Evolutionary conservation across 2,797 vertebrate species (phyloP).

Genomic region (Avahi laniger): DNA sequence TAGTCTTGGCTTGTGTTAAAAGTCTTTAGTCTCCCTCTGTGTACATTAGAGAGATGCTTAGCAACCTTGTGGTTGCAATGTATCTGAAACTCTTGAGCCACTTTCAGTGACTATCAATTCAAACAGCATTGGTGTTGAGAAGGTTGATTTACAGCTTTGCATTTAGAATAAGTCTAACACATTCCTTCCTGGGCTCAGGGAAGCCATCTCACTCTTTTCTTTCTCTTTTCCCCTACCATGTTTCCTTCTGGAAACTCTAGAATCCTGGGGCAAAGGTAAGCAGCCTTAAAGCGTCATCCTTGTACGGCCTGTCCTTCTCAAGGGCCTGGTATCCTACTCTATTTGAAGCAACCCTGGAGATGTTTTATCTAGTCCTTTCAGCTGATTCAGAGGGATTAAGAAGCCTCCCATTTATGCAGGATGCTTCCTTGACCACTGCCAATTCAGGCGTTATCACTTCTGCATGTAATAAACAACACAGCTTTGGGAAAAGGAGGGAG

Average conservation of each 20-base stretch:
- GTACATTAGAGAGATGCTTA: constrained; percentile 70
- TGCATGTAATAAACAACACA: background rate
- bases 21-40: constrained; percentile 62
- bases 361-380: background rate
- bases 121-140: constrained; percentile 26
- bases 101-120: constrained; percentile 63
- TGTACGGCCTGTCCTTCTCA: background rate
- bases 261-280: background rate
- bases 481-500: background rate
- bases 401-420: background rate
- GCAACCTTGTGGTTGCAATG: constrained; percentile 66
- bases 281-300: background rate
- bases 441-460: background rate
- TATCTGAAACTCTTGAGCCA: constrained; percentile 51
- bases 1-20: constrained; percentile 49
- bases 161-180: constrained; percentile 3
- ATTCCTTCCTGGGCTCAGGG: background rate
- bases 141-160: constrained; percentile 55
- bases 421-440: background rate
- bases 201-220: background rate
- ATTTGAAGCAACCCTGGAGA: background rate
- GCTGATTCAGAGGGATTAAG: background rate
- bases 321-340: background rate
- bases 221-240: constrained; percentile 27
- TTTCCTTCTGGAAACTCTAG: background rate